Evolutionary conservation across 2,113 vertebrate species (phyloP), one percentile per base, ranked within the genome.

Genomic region (Mirounga angustirostris): DNA sequence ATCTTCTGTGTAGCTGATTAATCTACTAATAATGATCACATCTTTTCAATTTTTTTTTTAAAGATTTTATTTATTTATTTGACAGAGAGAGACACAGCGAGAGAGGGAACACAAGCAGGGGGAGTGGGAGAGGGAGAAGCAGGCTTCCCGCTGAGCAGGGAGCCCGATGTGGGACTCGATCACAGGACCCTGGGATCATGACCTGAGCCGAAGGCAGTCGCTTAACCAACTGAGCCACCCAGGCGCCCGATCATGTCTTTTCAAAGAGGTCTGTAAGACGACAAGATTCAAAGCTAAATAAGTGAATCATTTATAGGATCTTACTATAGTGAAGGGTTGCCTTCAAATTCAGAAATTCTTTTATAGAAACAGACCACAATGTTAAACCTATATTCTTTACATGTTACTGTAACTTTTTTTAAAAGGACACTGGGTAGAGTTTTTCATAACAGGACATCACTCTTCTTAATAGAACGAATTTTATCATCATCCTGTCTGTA

Each of bases 271-370:
- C 9, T 19, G 7, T 19, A 59, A 50, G 43, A 54, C n/a, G 52
- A 58, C 26, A 50, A 76, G 83, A 65, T 92, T 92, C n/a, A 91
- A 86, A 91, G 65, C 67, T 76, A 30, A 91, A 21, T n/a, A 79
- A 82, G 83, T 21, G 56, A 63, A 79, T 92, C 58, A 56, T 9
- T 76, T 71, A n/a, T 0, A 80, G 33, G 67, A 73, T 33, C 61
- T 71, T n/a, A 52, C 56, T 69, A 65, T 9, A 74, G n/a, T 56
- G 10, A 28, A 94, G 46, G 6, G 24, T n/a, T 52, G 50, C 56
- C 74, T 95, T 95, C 33, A 95, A 36, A 92, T 76, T 85, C 52
- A 91, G 71, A 94, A 95, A 59, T 65, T 89, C 82, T 87, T 95
- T 61, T 89, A 61, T 4, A 96, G 89, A 89, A 91, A 54, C 52